Conservation (phyloP, 2,113 vertebrate genomes). For the Murina feae region DNA sequence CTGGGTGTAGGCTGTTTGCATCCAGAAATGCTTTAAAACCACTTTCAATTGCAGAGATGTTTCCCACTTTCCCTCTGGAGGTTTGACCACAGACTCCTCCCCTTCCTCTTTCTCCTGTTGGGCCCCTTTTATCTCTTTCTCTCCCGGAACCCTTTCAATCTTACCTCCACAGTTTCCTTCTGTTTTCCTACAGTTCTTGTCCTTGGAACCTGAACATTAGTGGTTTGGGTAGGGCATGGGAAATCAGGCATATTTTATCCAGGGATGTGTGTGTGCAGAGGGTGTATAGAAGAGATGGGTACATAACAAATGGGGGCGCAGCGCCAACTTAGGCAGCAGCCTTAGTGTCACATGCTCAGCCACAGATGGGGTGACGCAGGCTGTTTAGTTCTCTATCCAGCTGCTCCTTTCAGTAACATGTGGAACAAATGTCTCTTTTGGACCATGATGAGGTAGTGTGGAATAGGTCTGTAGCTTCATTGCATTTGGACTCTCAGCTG, state of each 20-base stretch:
- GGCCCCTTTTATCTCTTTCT: not conserved
- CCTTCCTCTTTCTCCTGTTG: not conserved
- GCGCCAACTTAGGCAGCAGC: conserved; percentile 46
- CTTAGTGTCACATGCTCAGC: not conserved
- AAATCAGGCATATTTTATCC: not conserved
- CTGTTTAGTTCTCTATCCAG: conserved; percentile 63
- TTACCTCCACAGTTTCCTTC: not conserved
- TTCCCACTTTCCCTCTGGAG: not conserved
- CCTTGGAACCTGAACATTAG: not conserved
- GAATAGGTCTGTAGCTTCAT: conserved; percentile 72
- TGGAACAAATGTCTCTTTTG: conserved; percentile 80
- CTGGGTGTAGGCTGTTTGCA: not conserved
- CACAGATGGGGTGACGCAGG: not conserved
- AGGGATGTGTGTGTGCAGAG: too few relatives aligned
- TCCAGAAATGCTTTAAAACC: not conserved
- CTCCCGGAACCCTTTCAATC: fast-evolving
- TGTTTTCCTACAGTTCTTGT: fast-evolving
- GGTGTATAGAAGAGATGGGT: not conserved
- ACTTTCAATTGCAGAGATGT: not conserved
- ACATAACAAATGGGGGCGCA: not conserved
- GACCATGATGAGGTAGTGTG: conserved; percentile 73
- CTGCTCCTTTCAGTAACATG: conserved; percentile 70
- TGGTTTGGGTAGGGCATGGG: not conserved
- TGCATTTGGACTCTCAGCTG: conserved; percentile 70
- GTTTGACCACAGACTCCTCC: not conserved